Conservation (phyloP, 2,113 vertebrate species). For the Lathamus discolor region DNA sequence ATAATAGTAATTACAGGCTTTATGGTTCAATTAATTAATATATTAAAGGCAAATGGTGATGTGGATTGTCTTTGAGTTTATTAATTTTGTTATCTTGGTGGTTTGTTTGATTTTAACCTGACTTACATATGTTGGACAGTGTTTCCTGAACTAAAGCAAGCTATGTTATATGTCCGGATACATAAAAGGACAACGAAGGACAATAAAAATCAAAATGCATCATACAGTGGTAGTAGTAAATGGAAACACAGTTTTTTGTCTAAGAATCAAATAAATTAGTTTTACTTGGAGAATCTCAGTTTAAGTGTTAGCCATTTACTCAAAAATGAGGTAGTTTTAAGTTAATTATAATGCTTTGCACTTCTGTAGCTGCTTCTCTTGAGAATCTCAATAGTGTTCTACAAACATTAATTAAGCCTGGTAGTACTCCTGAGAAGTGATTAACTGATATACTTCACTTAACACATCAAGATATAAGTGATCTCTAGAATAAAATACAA, state of each 20-base stretch:
- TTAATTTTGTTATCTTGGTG: background rate
- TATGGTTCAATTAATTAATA: background rate
- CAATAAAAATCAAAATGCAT: background rate
- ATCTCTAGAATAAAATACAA: background rate
- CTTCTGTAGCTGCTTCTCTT: conserved; percentile 34
- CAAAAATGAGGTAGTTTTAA: conserved; percentile 5
- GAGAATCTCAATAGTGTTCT: conserved; percentile 25
- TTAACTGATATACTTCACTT: conserved; percentile 25
- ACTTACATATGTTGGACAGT: background rate
- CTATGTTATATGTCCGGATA: background rate
- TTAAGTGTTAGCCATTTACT: conserved; percentile 5
- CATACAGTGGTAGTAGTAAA: background rate
- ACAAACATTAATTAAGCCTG: conserved; percentile 52
- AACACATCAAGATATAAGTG: background rate
- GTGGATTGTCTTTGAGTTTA: background rate
- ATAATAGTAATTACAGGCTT: conserved; percentile 12
- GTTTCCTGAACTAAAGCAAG: background rate
- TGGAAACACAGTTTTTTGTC: background rate
- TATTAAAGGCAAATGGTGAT: background rate
- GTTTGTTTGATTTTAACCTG: background rate
- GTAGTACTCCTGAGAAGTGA: conserved; percentile 48
- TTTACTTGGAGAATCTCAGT: background rate
- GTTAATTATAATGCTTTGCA: conserved; percentile 43
- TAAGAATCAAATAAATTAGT: background rate
- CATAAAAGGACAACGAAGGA: background rate